These are phyloP conservation scores for Pollenia amentaria DNA, from an alignment of 2,888 invertebrate genomes.

Conservation along the genomic window DNA sequence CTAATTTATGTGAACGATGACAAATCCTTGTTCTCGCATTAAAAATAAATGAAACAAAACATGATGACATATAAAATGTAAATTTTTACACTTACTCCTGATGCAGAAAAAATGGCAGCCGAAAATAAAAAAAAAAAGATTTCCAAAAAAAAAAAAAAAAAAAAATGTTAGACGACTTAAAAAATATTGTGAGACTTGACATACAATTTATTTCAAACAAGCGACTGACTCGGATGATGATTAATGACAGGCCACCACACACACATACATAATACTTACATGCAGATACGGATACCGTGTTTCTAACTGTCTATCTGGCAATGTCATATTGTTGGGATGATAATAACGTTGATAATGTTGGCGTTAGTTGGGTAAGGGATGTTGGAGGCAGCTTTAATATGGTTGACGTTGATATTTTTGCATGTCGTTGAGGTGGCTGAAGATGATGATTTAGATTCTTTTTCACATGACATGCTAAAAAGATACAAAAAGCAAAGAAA, in stretches of 20 bases:
- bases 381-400: not conserved
- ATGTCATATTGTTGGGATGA: not conserved
- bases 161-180: conserved; percentile 45
- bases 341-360: not conserved
- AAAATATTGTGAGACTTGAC: conserved; percentile 44
- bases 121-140: conserved; percentile 17
- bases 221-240: conserved; percentile 52
- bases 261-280: not conserved
- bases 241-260: conserved; percentile 60
- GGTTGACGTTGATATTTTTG: not conserved
- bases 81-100: conserved; percentile 65
- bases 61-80: conserved; percentile 70
- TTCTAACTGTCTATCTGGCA: conserved; percentile 10
- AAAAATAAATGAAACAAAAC: conserved; percentile 9
- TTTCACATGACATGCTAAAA: conserved; percentile 42
- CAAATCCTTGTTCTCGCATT: conserved; percentile 55
- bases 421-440: conserved; percentile 8
- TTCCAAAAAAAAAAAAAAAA: conserved; percentile 8
- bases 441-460: conserved; percentile 39
- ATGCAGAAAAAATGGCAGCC: conserved; percentile 1
- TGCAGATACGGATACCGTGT: not conserved
- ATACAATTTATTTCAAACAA: conserved; percentile 47
- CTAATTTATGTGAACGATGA: conserved; percentile 65
- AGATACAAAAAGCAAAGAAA: conserved; percentile 37
- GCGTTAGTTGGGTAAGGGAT: not conserved